Evolutionary conservation across 2,888 invertebrate genomes (phyloP).

Genomic region (Stegana nigrithorax): DNA sequence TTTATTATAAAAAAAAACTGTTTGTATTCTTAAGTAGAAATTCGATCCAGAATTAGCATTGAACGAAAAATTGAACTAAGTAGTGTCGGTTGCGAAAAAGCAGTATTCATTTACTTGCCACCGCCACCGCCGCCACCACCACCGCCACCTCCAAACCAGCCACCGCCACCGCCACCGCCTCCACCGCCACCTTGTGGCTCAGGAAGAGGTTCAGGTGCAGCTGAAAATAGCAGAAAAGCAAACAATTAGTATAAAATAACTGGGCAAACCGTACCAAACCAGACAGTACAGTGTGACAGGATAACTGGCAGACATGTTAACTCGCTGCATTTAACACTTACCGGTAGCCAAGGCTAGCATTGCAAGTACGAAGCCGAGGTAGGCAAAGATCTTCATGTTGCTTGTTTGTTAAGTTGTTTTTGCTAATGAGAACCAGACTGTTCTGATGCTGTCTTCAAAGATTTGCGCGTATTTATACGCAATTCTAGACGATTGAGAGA

Average conservation of each 20-base stretch:
- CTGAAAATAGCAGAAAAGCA: not conserved
- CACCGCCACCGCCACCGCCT: conserved; percentile 7
- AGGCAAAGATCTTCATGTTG: conserved; percentile 32
- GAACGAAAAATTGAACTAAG: no score
- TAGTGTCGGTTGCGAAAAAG: no score
- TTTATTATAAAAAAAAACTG: no score
- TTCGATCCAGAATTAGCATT: no score
- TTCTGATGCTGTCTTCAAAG: not conserved
- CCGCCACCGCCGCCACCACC: conserved; percentile 8
- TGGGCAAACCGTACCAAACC: no score
- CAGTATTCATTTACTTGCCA: conserved; percentile 8
- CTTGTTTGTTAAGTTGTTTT: not conserved
- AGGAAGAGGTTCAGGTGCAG: conserved; percentile 11
- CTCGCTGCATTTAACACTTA: conserved; percentile 9
- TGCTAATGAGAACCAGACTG: not conserved
- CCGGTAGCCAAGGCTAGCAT: conserved; percentile 29
- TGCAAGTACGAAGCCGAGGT: conserved; percentile 27
- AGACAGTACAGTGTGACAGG: no score
- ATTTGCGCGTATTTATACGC: conserved; percentile 2
- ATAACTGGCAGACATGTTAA: not conserved
- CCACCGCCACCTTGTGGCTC: conserved; percentile 15
- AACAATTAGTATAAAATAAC: not conserved
- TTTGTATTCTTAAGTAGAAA: no score
- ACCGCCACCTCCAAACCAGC: not conserved
- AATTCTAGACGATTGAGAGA: not conserved